Percentiles rank a stretch among this genome's conserved stretches.
Conservation (phyloP, 1,140 invertebrate species). For the Drosophila ananassae region DNA sequence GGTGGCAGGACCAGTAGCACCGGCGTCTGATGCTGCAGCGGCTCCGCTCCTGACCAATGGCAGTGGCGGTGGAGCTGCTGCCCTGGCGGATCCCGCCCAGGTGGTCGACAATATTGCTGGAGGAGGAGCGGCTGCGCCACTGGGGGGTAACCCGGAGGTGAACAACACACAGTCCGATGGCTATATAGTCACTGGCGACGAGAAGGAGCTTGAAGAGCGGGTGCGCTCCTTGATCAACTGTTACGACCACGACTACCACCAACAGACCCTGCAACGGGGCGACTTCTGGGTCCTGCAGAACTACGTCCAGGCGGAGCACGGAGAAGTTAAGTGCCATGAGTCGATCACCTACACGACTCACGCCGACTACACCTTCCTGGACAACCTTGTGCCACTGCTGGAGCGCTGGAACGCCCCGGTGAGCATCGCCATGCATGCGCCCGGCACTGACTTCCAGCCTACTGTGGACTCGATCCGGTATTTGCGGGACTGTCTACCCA, state of each 20-base stretch:
- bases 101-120: conserved; percentile 68
- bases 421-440: conserved; percentile 91
- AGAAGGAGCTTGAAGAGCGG: conserved; percentile 79
- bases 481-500: conserved; percentile 87
- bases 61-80: conserved; percentile 31
- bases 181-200: conserved; percentile 77
- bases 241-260: conserved; percentile 87
- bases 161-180: conserved; percentile 70
- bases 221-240: conserved; percentile 85
- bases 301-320: conserved; percentile 89
- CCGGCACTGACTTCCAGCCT: conserved; percentile 88
- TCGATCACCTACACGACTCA: conserved; percentile 96
- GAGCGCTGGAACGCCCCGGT: conserved; percentile 89
- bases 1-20: conserved; percentile 27
- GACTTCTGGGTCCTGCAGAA: conserved; percentile 96
- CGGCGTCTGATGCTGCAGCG: conserved; percentile 10
- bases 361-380: conserved; percentile 95
- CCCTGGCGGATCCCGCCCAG: conserved; percentile 40
- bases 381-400: conserved; percentile 93
- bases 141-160: conserved; percentile 35
- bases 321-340: conserved; percentile 89
- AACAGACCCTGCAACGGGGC: conserved; percentile 90
- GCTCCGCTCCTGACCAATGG: conserved; percentile 43
- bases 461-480: conserved; percentile 89
- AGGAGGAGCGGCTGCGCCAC: conserved; percentile 1